These are phyloP conservation scores for Gymnoscelis rufifasciata DNA, from an alignment of 2,888 invertebrate species.

Conservation along the genomic window DNA sequence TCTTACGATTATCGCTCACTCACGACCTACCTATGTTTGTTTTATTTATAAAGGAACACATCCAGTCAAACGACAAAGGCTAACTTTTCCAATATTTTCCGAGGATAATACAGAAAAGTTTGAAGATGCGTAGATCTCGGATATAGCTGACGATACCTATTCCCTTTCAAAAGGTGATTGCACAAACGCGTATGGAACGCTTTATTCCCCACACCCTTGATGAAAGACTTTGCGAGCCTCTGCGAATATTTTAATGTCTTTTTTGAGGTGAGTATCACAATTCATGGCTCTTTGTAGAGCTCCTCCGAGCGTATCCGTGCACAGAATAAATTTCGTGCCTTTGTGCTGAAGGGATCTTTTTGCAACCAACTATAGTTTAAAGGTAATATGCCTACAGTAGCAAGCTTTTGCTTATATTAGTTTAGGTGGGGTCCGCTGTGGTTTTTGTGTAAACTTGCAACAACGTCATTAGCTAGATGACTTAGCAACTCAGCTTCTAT, in stretches of 20 bases:
- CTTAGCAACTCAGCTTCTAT: conserved; percentile 27
- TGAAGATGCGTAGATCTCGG: conserved; percentile 34
- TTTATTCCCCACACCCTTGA: conserved; percentile 39
- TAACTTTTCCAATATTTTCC: conserved; percentile 46
- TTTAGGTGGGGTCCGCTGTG: conserved; percentile 19
- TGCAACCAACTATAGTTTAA: conserved; percentile 26
- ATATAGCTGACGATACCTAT: conserved; percentile 42
- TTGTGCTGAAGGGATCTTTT: conserved; percentile 26
- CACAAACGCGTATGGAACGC: conserved; percentile 51
- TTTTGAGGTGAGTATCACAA: conserved; percentile 39
- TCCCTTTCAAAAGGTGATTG: conserved; percentile 48
- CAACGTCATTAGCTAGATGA: conserved; percentile 31
- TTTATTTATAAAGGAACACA: too few relatives aligned
- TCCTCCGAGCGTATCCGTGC: conserved; percentile 29
- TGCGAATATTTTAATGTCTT: conserved; percentile 45
- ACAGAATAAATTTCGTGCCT: conserved; percentile 33
- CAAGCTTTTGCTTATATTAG: conserved; percentile 28
- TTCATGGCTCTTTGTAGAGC: conserved; percentile 39
- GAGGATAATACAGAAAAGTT: conserved; percentile 32
- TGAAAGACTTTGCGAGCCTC: conserved; percentile 41
- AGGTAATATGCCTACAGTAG: conserved; percentile 26
- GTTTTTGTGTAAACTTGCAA: conserved; percentile 30
- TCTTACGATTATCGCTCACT: conserved; percentile 33
- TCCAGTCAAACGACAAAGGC: conserved; percentile 31
- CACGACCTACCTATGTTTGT: conserved; percentile 22